phyloP scores from a whole-genome alignment of 2,888 invertebrate genomes.

The Altica lythri region DNA sequence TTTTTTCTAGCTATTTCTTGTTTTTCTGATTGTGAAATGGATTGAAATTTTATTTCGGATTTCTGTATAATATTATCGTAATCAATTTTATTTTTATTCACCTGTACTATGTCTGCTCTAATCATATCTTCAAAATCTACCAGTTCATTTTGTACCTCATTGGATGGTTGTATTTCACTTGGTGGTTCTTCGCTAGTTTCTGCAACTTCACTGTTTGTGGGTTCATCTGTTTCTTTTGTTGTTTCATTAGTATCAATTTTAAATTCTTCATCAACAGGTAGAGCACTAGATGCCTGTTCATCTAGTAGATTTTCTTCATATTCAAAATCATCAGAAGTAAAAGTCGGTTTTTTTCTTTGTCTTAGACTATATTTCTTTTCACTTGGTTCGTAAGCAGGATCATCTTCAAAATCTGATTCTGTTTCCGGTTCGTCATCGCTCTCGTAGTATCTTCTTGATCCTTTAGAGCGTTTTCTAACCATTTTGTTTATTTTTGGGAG shows the following conservation, averaged over 20 bases:
- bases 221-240: constrained; percentile 22
- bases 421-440: constrained; percentile 38
- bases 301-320: constrained; percentile 50
- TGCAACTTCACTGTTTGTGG: constrained; percentile 19
- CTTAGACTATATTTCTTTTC: constrained; percentile 49
- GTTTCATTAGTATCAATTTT: constrained; percentile 37
- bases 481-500: constrained; percentile 39
- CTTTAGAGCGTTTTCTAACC: constrained; percentile 46
- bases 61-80: constrained; percentile 48
- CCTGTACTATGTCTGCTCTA: constrained; percentile 49
- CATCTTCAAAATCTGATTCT: constrained; percentile 53
- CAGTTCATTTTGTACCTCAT: constrained; percentile 39
- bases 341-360: constrained; percentile 43
- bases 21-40: constrained; percentile 19
- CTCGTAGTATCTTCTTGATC: constrained; percentile 37
- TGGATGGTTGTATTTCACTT: constrained; percentile 15
- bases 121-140: constrained; percentile 52
- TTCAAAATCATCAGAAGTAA: constrained; percentile 58
- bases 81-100: constrained; percentile 47
- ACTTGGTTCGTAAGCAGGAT: constrained; percentile 38
- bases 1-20: background rate
- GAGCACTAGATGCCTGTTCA: constrained; percentile 31
- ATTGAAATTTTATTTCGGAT: constrained; percentile 44
- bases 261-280: constrained; percentile 46
- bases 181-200: constrained; percentile 24